Evolutionary conservation across 1,140 invertebrate species (phyloP), one percentile per base, ranked within the genome.

Genomic region (Drosophila melanogaster): DNA sequence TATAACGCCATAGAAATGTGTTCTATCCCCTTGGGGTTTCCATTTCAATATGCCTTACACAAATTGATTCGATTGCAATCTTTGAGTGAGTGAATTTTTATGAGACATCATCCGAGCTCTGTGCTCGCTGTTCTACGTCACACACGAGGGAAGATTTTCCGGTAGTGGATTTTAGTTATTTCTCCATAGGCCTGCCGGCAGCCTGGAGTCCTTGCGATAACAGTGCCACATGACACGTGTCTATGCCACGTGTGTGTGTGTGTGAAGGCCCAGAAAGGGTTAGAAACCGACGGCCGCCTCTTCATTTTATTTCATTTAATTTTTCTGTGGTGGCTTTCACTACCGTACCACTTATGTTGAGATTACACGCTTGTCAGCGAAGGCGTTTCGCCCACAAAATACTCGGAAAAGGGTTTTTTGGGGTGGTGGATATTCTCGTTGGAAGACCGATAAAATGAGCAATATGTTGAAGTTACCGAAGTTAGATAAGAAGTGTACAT

Each of bases 311-410:
- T 37, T 44, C 38, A 75, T 59, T 44, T 30, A 60, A 49, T 65
- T 51, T 76, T 62, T 44, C 59, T 74, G 65, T 47, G 64, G 67
- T 43, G 30, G 54, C 41, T 26, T 33, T 14, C 38, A 65, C 17
- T 51, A 41, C 66, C 38, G 15, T 38, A 53, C 59, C 81, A 70
- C 81, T 85, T 81, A 66, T 47, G 78, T 47, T 58, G 78, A 86
- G 83, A 85, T 85, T 85, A 85, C 81, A 85, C 81, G 81, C 78
- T 81, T 85, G 81, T 85, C 81, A 85, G 60, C 65, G 40, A 50
- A 79, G 51, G 65, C 71, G 41, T 62, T 66, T 41, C 58, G 51
- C 50, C 66, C 12, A 30, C 38, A 47, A 57, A 64, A 46, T 46
- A 19, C 17, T 17, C 44, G 11, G 40, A 22, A 54, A 66, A 40